Evolutionary conservation across 2,113 vertebrate species (phyloP), one percentile per base, ranked within the genome.

Genomic region (Rhynchomys soricoides): DNA sequence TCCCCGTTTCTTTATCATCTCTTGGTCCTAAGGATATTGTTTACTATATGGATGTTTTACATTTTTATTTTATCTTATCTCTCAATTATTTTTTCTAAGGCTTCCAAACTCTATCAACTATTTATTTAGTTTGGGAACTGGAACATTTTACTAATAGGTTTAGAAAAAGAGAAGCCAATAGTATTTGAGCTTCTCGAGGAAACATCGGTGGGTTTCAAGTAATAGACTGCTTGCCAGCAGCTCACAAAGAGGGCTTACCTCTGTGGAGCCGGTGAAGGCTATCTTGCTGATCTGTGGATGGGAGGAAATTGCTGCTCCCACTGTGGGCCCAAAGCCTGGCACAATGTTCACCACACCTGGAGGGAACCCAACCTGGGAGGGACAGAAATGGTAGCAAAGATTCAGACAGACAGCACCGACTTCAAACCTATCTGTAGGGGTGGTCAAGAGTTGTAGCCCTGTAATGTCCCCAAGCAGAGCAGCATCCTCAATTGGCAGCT

Each of bases 291-390:
- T 98, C 91, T 98, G 99, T 92, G 99, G 99, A 96, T 99, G 99
- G 55, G 98, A 98, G 75, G 99, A 99, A 86, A 99, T 99, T 1
- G 99, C 99, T 26, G 99, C 99, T 68, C 99, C 99, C 4, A 99
- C 99, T 4, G 99, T 99, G 52, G 99, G 99, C 22, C 99, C 99
- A 0, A 99, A 99, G 55, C 99, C 99, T 19, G 99, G 99, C 79
- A 99, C 98, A 9, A 99, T 99, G 97, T 99, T 99, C 92, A 99
- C 99, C 68, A 99, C 99, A 31, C 99, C 99, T 1, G 99, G 99
- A 96, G 99, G 99, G 96, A 99, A 99, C 11, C 99, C 99, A 0
- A 99, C 99, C 99, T 99, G 90, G 90, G 85, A 79, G 83, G 48
- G 95, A 93, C 68, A 48, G 86, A 97, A 92, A 71, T 0, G 19